Percentiles rank a stretch among this genome's conserved stretches.
Evolutionary conservation across 2,797 vertebrate species (phyloP).

Genomic region (Sebastiscus albofasciatus): DNA sequence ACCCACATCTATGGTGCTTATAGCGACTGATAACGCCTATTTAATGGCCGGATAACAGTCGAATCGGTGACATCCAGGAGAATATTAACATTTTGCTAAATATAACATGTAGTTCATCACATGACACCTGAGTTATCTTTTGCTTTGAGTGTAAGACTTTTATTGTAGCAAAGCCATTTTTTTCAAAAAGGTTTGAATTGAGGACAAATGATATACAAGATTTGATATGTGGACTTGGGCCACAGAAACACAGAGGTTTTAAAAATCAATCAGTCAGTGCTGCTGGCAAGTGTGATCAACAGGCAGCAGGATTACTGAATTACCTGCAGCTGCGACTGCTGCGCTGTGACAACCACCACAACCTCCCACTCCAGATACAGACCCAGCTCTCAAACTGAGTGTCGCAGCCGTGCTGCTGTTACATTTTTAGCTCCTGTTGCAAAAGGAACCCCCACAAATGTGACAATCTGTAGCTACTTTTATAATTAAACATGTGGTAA

Average conservation of each 20-base stretch:
- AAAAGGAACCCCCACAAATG: neutral
- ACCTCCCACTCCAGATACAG: slow-evolving; percentile 1
- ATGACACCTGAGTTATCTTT: neutral
- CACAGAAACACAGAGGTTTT: neutral
- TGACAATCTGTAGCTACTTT: neutral
- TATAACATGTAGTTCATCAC: neutral
- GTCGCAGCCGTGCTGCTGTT: neutral
- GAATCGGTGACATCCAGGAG: neutral
- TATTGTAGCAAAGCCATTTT: neutral
- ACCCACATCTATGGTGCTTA: too few species aligned
- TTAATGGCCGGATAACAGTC: too few species aligned
- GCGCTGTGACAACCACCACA: neutral
- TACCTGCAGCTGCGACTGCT: slow-evolving; percentile 20
- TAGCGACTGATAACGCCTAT: too few species aligned
- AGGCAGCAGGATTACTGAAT: slow-evolving; percentile 24
- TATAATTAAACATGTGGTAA: neutral
- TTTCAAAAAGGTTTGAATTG: neutral
- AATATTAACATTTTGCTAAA: neutral
- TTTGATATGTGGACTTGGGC: neutral
- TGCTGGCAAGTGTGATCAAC: slow-evolving; percentile 21
- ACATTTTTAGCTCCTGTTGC: neutral
- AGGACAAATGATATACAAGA: neutral
- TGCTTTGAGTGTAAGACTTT: neutral
- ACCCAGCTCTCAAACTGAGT: neutral
- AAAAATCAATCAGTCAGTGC: slow-evolving; percentile 9